Conservation (phyloP, 2,888 invertebrate species). For the Physocephala rufipes region DNA sequence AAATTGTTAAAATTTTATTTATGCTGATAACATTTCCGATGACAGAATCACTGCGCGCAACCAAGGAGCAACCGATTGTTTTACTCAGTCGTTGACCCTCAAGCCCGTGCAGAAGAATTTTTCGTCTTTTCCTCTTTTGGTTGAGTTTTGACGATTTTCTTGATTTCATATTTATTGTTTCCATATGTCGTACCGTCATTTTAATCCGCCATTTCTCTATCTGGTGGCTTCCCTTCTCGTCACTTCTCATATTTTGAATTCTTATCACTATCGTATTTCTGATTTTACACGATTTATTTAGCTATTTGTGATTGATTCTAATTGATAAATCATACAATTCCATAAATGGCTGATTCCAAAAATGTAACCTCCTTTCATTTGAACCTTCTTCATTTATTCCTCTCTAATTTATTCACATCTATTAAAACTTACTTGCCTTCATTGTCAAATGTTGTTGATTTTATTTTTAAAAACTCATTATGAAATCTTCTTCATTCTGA, state of each 20-base stretch:
- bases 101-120: conserved; percentile 17
- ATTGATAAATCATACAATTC: neutral
- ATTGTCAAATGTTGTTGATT: too few relatives aligned
- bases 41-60: too few relatives aligned
- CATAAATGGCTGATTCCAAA: neutral
- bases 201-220: neutral
- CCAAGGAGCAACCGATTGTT: too few relatives aligned
- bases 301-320: neutral
- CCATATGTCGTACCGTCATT: neutral
- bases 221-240: too few relatives aligned
- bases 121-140: neutral
- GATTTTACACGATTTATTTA: too few relatives aligned
- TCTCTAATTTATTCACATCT: neutral
- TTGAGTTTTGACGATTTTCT: too few relatives aligned
- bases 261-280: conserved; percentile 4
- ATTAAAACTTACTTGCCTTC: neutral
- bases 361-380: neutral
- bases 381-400: neutral
- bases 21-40: too few relatives aligned
- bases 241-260: neutral
- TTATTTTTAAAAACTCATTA: conserved; percentile 1
- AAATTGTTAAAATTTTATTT: too few relatives aligned
- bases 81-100: conserved; percentile 16
- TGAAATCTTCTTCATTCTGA: neutral
- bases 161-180: neutral